phyloP scores from a whole-genome alignment of 1,140 invertebrate species.

The Stegodyphus mimosarum region DNA sequence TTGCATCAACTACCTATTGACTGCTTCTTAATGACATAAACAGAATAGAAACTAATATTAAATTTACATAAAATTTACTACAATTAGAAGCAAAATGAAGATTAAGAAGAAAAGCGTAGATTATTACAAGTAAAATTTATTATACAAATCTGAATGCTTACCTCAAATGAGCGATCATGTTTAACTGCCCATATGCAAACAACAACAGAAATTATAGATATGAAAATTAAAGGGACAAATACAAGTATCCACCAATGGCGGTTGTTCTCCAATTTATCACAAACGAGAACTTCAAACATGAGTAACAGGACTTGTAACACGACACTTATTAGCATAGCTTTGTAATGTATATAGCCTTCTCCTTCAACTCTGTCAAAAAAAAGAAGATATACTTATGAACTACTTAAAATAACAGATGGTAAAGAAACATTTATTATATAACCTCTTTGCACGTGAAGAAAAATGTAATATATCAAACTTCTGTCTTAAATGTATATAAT shows the following conservation, averaged over 20 bases:
- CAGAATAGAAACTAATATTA: too few relatives aligned
- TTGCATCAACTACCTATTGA: too few relatives aligned
- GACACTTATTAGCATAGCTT: constrained; percentile 95
- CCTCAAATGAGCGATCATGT: constrained; percentile 96
- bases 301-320: constrained; percentile 92
- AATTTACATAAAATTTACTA: too few relatives aligned
- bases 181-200: constrained; percentile 98
- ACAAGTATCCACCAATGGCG: constrained; percentile 94
- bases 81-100: not conserved
- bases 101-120: not conserved
- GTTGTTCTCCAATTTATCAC: constrained; percentile 90
- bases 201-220: constrained; percentile 94
- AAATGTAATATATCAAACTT: too few relatives aligned
- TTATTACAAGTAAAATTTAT: not conserved
- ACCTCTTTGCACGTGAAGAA: too few relatives aligned
- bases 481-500: too few relatives aligned
- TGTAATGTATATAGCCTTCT: constrained; percentile 95
- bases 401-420: too few relatives aligned
- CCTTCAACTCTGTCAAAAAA: constrained; percentile 82
- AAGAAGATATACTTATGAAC: not conserved
- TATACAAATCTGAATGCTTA: constrained; percentile 66
- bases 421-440: too few relatives aligned
- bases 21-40: too few relatives aligned
- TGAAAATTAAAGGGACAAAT: constrained; percentile 95
- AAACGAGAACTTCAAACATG: constrained; percentile 96